phyloP scores from a whole-genome alignment of 2,888 invertebrate genomes.

The Pherbina coryleti region DNA sequence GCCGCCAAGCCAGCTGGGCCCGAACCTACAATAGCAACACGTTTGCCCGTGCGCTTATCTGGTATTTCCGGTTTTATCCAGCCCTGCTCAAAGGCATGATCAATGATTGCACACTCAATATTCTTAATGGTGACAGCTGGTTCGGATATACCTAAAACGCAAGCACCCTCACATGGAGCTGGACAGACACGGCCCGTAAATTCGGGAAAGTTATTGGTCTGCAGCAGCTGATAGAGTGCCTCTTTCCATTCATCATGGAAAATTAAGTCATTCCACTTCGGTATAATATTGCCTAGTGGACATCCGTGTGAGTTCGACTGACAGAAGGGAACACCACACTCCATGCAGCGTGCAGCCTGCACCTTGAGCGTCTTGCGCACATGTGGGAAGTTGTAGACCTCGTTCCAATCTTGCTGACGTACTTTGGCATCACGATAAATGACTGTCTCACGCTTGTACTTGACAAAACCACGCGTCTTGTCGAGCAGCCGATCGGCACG shows the following conservation, averaged over 20 bases:
- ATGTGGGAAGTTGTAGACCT: constrained; percentile 90
- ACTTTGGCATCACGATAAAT: constrained; percentile 89
- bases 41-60: constrained; percentile 79
- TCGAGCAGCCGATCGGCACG: constrained; percentile 86
- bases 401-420: constrained; percentile 94
- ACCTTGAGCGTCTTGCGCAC: constrained; percentile 90
- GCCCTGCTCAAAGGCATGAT: constrained; percentile 96
- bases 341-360: constrained; percentile 98
- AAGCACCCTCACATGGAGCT: constrained; percentile 98
- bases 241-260: constrained; percentile 94
- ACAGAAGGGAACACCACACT: constrained; percentile 99
- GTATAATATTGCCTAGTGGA: constrained; percentile 97
- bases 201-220: constrained; percentile 99
- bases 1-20: constrained; percentile 96
- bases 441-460: constrained; percentile 90
- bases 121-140: constrained; percentile 99
- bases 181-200: constrained; percentile 95
- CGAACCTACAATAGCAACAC: constrained; percentile 91
- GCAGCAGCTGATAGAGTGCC: constrained; percentile 90
- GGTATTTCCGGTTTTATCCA: constrained; percentile 92
- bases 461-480: constrained; percentile 93
- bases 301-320: constrained; percentile 93
- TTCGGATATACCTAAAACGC: constrained; percentile 95
- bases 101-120: constrained; percentile 98
- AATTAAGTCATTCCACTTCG: constrained; percentile 99